Base-by-base conservation (phyloP, 1,140 invertebrate species). In the Euborellia annulipes region DNA sequence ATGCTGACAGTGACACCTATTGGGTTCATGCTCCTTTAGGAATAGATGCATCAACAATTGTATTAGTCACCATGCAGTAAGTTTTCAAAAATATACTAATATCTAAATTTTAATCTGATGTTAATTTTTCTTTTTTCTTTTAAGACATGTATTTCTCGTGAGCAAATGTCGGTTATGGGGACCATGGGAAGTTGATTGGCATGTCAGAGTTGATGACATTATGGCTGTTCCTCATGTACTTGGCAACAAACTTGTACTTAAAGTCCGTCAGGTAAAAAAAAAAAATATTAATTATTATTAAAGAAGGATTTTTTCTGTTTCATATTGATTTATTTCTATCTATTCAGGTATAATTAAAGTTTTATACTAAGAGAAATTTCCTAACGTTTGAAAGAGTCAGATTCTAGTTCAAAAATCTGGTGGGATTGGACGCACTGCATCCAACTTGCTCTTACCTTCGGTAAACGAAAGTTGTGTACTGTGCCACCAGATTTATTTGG, bases 151-250 rank as follows among this genome's bases (percentile, higher is more conserved):
- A 45, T 74, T 85, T 58, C 64, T 82, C 41, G 64, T 84, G 41
- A 76, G 82, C 51, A 79, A 81, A 49, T 75, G 73, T 51, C 70
- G 73, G 30, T 63, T 75, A 21, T 82, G 79, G 71, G 75, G 76
- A 38, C 69, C 73, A 2, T 85, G 82, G 78, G 79, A 79, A 49
- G 67, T 83, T 14, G 79, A 84, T 58, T 86, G 83, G 84, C 66
- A 67, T 20, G 68, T 84, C 4, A 69, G 75, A 50, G 67, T 83
- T n/a, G 76, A 83, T 54, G 75, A 82, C 53, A 69, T 89, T 17
- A 66, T 82, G 39, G 77, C 76, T 34, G 71, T 79, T 23, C 82
- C 83, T 6, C 65, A 66, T 36, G 61, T 83, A 2, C 59, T 60
- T 23, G 72, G 70, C 11, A 69, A 76, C 39, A 77, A 76, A 55